Evolutionary conservation across 2,113 vertebrate genomes (phyloP).

Genomic region (Zosterops japonicus): DNA sequence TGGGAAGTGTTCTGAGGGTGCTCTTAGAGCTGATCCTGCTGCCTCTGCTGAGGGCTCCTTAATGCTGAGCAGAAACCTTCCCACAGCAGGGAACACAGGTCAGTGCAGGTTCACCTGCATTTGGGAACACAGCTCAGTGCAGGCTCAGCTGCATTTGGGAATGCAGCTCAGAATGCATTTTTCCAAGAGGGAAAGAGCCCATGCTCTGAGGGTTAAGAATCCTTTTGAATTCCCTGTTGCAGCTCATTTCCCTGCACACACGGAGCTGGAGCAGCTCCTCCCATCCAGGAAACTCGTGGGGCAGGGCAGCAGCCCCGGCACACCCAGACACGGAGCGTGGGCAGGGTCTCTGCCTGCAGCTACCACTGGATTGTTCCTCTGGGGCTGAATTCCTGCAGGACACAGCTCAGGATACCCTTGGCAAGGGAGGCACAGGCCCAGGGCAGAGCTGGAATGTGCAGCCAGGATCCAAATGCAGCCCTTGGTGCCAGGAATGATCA

Average conservation of each 20-base stretch:
- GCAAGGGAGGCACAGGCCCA: neutral
- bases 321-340: neutral
- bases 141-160: too few relatives aligned
- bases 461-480: neutral
- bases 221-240: neutral
- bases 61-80: neutral
- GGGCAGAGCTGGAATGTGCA: neutral
- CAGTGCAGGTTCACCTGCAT: too few relatives aligned
- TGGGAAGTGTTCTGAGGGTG: neutral
- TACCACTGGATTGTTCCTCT: neutral
- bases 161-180: neutral
- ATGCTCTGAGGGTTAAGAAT: neutral
- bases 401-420: neutral
- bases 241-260: neutral
- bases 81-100: neutral
- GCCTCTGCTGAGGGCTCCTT: neutral
- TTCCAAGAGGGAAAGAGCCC: neutral
- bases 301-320: neutral
- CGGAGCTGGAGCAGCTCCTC: neutral
- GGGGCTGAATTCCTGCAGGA: neutral
- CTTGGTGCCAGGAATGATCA: neutral
- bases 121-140: too few relatives aligned
- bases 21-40: neutral
- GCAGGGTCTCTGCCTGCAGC: neutral
- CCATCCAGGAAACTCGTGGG: fast-evolving